Base-by-base conservation (phyloP, 2,888 invertebrate species). In the Rambutsinella grinnellia region DNA sequence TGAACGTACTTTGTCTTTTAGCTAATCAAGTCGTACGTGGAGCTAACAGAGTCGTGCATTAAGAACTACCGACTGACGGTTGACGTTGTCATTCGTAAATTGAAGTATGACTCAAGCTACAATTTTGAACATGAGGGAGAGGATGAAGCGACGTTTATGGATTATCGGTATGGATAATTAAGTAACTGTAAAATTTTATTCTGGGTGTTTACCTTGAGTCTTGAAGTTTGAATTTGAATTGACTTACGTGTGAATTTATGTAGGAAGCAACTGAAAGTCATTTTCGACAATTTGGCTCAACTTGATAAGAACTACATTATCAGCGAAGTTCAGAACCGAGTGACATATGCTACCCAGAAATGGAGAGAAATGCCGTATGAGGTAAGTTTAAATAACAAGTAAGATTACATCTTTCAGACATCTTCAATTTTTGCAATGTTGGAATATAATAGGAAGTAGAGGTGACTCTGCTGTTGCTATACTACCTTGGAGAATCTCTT, bases 91-190 rank as follows among this genome's bases (percentile, higher is more conserved):
- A 87, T 88, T 56, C 86, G 87, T 78, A 89, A 89, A 82, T 87
- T 88, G 85, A 87, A 88, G 78, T 89, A 87, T 85, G 88, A 89
- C 79, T 86, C 87, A 23, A 86, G 86, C 3, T 89, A 89, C 80
- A 86, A 88, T 81, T 89, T 89, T 85, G 87, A 87, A 24, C 85
- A 86, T 61, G 88, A 88, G 85, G 88, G 88, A 0, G 89, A 89
- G 84, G 88, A 89, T 76, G 89, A 90, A 84, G 88, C 88, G 13
- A 86, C 87, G 84, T 89, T 89, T 84, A 86, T 87, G 72, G 88
- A 89, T 70, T 89, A 88, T 83, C 85, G 85, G 84, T 85, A 75
- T 47, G 61, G 26, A 17, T 58, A 21, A 21, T n/a, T n/a, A 44
- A 44, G 46, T 13, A 44, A 44, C 15, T 3, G 23, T 58, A 23